Base-by-base conservation (phyloP, 2,113 vertebrate genomes). In the Eretmochelys imbricata region DNA sequence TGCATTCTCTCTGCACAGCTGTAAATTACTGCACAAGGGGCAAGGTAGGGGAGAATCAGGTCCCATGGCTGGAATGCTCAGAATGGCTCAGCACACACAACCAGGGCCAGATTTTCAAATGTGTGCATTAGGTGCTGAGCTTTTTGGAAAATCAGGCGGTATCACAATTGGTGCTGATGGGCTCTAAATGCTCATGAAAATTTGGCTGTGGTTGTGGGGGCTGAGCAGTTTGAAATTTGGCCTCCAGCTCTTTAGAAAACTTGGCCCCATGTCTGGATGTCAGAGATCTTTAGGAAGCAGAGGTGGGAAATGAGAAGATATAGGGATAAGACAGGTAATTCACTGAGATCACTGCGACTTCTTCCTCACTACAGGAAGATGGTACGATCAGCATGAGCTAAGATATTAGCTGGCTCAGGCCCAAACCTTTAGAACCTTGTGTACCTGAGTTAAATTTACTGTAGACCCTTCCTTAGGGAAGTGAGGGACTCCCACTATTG, bases 381-480 rank as follows among this genome's bases (percentile, higher is more conserved):
- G 92, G 95, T 76, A 96, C 95, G 94, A 96, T 96, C 96, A 94
- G 96, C 92, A 94, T 89, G 93, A 87, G 89, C 85, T 93, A 51
- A 89, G 87, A 90, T 59, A 94, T 95, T 79, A 92, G 87, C 92
- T 95, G 91, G 75, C 95, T 95, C 82, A 92, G 90, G 82, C 95
- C 91, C 90, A 81, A 57, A 92, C 93, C 88, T 90, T 87, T 94
- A 85, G 95, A 95, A 97, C 93, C 85, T 46, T 69, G 84, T 91
- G 95, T 96, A 59, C 35, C 0, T 88, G 90, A 88, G 48, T 17
- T 82, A 89, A 95, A 93, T 91, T 91, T 93, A 81, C 79, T 92
- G 88, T 85, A 95, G 95, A 87, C 84, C 27, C n/a, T 51, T 91
- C 96, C 95, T 89, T 89, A 87, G 88, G 93, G 89, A 93, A 91